Percentiles rank a stretch among this genome's conserved stretches.
These are phyloP conservation scores for Mizuhopecten yessoensis DNA, from an alignment of 1,140 invertebrate species.

Conservation along the genomic window DNA sequence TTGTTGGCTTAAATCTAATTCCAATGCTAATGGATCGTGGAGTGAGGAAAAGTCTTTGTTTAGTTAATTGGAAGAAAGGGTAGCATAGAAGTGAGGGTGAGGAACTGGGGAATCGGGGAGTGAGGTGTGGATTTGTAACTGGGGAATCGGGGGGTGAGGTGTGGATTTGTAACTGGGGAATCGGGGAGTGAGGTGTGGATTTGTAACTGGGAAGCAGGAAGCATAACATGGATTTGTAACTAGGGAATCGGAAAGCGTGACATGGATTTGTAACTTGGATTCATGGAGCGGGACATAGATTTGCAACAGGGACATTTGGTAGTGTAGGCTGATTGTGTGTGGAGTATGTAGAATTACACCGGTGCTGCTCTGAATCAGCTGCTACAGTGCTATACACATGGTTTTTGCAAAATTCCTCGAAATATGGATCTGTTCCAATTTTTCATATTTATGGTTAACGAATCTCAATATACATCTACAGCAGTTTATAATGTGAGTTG, in stretches of 20 bases:
- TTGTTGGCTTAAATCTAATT: slow-evolving; percentile 10
- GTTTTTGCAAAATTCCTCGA: background rate
- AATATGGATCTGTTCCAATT: slow-evolving; percentile 34
- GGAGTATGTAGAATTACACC: background rate
- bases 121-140: background rate
- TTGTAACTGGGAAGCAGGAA: background rate
- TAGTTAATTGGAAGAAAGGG: background rate
- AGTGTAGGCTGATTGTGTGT: background rate
- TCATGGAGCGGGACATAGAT: too few species aligned
- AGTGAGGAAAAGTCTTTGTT: background rate
- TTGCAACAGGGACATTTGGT: too few species aligned
- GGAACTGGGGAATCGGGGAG: background rate
- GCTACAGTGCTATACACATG: background rate
- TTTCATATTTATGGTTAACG: background rate
- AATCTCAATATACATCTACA: background rate
- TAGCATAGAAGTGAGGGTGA: background rate
- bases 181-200: background rate
- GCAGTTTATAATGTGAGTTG: slow-evolving; percentile 16
- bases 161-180: too few species aligned
- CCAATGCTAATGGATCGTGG: background rate
- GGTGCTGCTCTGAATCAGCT: background rate
- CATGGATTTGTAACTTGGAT: too few species aligned
- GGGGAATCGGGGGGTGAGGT: too few species aligned
- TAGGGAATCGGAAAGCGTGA: too few species aligned
- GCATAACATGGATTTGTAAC: too few species aligned